Percentiles rank a stretch among this genome's conserved stretches.
These are phyloP conservation scores for Lasaia peninsularis DNA, from an alignment of 1,140 invertebrate species.

Conservation along the genomic window DNA sequence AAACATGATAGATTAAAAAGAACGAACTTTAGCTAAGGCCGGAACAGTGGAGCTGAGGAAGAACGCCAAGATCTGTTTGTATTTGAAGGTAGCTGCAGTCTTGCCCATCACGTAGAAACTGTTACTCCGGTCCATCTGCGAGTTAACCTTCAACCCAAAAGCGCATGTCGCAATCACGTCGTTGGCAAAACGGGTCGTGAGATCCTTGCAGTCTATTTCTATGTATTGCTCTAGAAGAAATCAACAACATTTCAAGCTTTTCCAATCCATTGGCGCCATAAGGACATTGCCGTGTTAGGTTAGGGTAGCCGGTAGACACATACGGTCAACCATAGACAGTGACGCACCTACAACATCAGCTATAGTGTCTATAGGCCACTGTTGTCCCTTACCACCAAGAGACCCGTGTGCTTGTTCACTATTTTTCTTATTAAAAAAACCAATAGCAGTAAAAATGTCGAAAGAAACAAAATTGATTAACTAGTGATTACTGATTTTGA, in stretches of 20 bases:
- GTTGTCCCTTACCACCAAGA: too few relatives aligned
- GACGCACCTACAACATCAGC: too few relatives aligned
- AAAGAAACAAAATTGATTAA: too few relatives aligned
- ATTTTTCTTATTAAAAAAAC: too few relatives aligned
- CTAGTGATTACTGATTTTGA: too few relatives aligned
- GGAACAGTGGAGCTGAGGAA: constrained; percentile 33
- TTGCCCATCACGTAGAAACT: constrained; percentile 77
- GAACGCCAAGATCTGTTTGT: constrained; percentile 35
- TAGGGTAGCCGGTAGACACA: too few relatives aligned
- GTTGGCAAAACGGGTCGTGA: constrained; percentile 76
- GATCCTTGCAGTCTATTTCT: constrained; percentile 74
- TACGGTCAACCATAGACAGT: too few relatives aligned
- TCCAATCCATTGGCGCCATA: background rate
- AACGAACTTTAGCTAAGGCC: constrained; percentile 31
- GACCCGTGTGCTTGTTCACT: too few relatives aligned
- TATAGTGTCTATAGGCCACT: too few relatives aligned
- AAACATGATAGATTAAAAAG: too few relatives aligned
- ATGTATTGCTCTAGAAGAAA: constrained; percentile 25
- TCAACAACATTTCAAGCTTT: background rate
- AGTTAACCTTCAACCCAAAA: constrained; percentile 79
- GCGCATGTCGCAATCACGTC: constrained; percentile 72
- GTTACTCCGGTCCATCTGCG: constrained; percentile 74
- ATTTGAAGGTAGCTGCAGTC: constrained; percentile 35
- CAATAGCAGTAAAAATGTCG: too few relatives aligned
- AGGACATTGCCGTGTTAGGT: too few relatives aligned